These are phyloP conservation scores for Hycleus cichorii DNA, from an alignment of 1,140 invertebrate genomes.

Conservation along the genomic window DNA sequence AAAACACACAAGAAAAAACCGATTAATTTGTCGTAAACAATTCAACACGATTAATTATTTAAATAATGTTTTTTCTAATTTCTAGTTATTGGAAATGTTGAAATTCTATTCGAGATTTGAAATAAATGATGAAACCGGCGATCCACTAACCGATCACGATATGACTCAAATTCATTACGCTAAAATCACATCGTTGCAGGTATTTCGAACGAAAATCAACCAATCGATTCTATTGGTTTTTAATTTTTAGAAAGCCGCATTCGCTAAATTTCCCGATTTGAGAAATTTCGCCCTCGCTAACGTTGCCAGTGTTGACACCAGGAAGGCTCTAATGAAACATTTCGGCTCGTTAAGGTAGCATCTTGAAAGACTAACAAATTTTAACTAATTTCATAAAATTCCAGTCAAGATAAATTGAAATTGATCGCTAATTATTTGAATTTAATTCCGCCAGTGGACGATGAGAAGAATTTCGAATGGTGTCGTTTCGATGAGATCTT, in stretches of 20 bases:
- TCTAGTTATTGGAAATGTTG: constrained; percentile 87
- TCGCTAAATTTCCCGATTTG: constrained; percentile 84
- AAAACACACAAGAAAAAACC: no score
- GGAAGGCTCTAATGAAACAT: constrained; percentile 77
- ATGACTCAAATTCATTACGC: constrained; percentile 91
- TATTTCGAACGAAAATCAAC: constrained; percentile 35
- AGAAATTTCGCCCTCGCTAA: constrained; percentile 84
- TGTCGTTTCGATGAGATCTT: constrained; percentile 72
- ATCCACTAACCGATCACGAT: constrained; percentile 87
- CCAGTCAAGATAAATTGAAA: constrained; percentile 70
- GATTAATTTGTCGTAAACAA: no score
- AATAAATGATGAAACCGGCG: constrained; percentile 94
- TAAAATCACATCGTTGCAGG: constrained; percentile 82
- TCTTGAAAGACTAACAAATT: no score
- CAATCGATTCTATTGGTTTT: not conserved
- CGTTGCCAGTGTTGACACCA: constrained; percentile 88
- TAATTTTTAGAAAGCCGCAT: constrained; percentile 74
- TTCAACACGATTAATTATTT: no score
- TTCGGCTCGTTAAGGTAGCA: constrained; percentile 67
- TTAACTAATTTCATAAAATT: constrained; percentile 24
- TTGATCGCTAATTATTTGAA: constrained; percentile 80
- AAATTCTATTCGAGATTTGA: constrained; percentile 97
- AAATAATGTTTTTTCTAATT: constrained; percentile 33
- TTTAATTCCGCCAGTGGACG: constrained; percentile 70
- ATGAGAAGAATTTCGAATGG: constrained; percentile 59